phyloP scores from a whole-genome alignment of 2,888 invertebrate genomes.

The Dendrolimus houi region DNA sequence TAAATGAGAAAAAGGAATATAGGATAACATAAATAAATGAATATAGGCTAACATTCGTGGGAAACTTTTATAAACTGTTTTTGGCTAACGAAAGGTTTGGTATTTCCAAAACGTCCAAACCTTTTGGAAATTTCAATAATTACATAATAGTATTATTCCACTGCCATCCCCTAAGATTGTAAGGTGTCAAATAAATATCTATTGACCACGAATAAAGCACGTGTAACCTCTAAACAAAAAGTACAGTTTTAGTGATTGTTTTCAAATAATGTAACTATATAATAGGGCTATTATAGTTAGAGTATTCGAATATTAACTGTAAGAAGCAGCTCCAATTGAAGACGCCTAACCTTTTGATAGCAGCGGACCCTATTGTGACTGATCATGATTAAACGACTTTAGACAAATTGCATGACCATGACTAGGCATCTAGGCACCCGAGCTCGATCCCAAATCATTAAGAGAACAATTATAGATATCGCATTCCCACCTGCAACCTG shows the following conservation, averaged over 20 bases:
- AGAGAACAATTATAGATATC: slow-evolving; percentile 75
- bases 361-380: slow-evolving; percentile 70
- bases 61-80: too few relatives aligned
- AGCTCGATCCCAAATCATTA: slow-evolving; percentile 70
- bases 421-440: slow-evolving; percentile 67
- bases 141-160: too few relatives aligned
- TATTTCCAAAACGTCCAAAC: too few relatives aligned
- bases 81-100: too few relatives aligned
- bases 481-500: slow-evolving; percentile 71
- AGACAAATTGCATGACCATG: slow-evolving; percentile 76
- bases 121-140: too few relatives aligned
- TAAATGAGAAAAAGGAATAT: too few relatives aligned
- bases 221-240: too few relatives aligned
- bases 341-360: slow-evolving; percentile 62
- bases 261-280: neutral
- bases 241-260: neutral
- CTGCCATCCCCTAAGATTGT: too few relatives aligned
- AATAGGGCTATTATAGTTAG: neutral
- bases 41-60: too few relatives aligned
- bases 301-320: slow-evolving; percentile 1
- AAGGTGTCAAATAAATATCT: too few relatives aligned
- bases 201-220: too few relatives aligned
- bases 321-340: slow-evolving; percentile 49
- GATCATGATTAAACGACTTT: slow-evolving; percentile 76
- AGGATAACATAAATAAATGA: too few relatives aligned